Evolutionary conservation across 1,140 invertebrate species (phyloP).

Genomic region (Zaprionus capensis): DNA sequence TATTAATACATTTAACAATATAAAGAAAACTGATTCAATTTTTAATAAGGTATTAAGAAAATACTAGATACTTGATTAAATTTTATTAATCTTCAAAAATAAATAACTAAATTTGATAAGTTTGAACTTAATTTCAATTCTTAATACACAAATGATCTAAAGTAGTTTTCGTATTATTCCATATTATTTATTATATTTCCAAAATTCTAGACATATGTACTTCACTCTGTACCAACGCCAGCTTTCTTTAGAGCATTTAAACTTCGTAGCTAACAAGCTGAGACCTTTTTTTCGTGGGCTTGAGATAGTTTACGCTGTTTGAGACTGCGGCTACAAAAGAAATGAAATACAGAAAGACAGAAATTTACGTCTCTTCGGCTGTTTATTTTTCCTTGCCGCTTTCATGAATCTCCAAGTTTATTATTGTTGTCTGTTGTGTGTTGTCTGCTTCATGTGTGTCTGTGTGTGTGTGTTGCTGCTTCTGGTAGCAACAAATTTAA

Average conservation of each 20-base stretch:
- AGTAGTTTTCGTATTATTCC: too few relatives aligned
- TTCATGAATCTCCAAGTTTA: conserved; percentile 80
- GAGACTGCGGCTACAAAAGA: conserved; percentile 62
- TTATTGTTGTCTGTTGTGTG: conserved; percentile 66
- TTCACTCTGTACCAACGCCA: background rate
- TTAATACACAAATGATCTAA: too few relatives aligned
- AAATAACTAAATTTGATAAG: too few relatives aligned
- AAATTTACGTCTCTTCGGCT: conserved; percentile 75
- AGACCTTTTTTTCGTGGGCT: conserved; percentile 25
- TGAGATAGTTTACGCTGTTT: conserved; percentile 50
- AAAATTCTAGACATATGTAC: too few relatives aligned
- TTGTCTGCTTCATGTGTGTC: conserved; percentile 23
- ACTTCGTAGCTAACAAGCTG: background rate
- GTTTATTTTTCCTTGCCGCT: conserved; percentile 79
- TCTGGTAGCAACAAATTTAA: conserved; percentile 72
- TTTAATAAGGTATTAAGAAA: too few relatives aligned
- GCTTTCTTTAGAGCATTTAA: background rate
- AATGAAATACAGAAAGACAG: conserved; percentile 76
- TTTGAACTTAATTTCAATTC: too few relatives aligned
- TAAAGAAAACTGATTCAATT: too few relatives aligned
- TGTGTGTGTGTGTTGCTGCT: conserved; percentile 48
- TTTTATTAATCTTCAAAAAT: too few relatives aligned
- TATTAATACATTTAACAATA: too few relatives aligned
- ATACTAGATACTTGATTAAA: too few relatives aligned
- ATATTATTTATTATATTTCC: too few relatives aligned